A percentile compares a stretch with the other conserved stretches of the same genome.
These are phyloP conservation scores for Brachionus calyciflorus DNA, from an alignment of 1,140 invertebrate genomes.

Conservation along the genomic window DNA sequence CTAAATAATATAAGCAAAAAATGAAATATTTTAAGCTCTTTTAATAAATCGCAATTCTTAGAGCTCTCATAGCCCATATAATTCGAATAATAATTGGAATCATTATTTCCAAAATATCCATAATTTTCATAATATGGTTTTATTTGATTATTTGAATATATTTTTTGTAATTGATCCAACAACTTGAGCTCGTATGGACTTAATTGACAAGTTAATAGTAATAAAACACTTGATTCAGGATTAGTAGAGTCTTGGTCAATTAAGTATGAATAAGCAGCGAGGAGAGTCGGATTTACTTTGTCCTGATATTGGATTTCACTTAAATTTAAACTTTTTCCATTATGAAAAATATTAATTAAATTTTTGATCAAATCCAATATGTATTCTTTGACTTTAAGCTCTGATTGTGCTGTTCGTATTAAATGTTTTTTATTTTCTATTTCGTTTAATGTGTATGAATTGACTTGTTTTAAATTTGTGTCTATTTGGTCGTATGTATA, in stretches of 20 bases:
- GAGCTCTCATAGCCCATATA: background rate
- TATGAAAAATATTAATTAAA: slow-evolving; percentile 9
- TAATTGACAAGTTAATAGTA: background rate
- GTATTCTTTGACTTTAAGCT: slow-evolving; percentile 36
- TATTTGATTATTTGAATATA: slow-evolving; percentile 1
- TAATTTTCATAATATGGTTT: slow-evolving; percentile 9
- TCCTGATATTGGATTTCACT: slow-evolving; percentile 21
- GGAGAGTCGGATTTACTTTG: background rate
- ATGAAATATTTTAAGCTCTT: slow-evolving; percentile 46
- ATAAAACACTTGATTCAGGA: background rate
- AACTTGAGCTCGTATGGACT: slow-evolving; percentile 9
- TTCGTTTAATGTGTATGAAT: background rate
- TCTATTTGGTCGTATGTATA: background rate
- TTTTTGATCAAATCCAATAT: slow-evolving; percentile 11
- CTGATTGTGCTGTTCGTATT: slow-evolving; percentile 6
- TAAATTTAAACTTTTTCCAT: background rate
- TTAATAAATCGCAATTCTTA: background rate
- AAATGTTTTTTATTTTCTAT: slow-evolving; percentile 21
- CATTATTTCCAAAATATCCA: background rate
- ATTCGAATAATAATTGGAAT: background rate
- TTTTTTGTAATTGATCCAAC: slow-evolving; percentile 23
- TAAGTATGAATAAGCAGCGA: slow-evolving; percentile 14
- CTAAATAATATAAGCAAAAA: slow-evolving; percentile 42
- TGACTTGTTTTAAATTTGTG: background rate
- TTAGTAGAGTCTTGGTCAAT: slow-evolving; percentile 18